Conservation (phyloP, 2,113 vertebrate genomes). For the Acrocephalus kingi region DNA sequence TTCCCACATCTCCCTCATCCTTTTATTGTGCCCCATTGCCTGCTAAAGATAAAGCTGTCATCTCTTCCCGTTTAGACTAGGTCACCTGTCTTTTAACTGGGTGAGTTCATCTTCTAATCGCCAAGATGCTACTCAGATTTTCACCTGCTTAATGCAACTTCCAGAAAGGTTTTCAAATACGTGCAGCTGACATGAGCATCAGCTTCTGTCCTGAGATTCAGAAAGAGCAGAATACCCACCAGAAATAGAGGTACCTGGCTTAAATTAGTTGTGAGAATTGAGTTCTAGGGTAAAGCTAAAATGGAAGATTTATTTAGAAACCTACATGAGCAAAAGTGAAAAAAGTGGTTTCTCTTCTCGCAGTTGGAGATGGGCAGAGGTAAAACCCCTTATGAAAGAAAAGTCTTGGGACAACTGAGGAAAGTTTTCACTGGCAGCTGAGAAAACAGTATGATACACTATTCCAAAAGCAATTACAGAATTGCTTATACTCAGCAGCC, state of each 20-base stretch:
- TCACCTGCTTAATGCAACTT: background rate
- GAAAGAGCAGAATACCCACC: background rate
- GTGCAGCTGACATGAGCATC: background rate
- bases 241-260: background rate
- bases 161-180: background rate
- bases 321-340: background rate
- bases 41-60: conserved; percentile 19
- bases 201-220: background rate
- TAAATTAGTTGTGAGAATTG: background rate
- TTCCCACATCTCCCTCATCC: background rate
- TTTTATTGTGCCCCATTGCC: background rate
- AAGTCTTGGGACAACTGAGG: background rate
- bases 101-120: background rate
- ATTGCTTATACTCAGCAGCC: background rate
- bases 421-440: conserved; percentile 30
- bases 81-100: background rate
- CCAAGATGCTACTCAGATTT: background rate
- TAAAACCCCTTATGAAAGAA: background rate
- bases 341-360: background rate
- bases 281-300: background rate
- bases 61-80: background rate
- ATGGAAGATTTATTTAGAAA: conserved; percentile 8
- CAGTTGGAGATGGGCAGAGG: background rate
- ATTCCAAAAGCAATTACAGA: conserved; percentile 19
- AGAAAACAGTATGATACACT: conserved; percentile 11